phyloP scores from a whole-genome alignment of 2,797 vertebrate genomes.

The Vipera ursinii region DNA sequence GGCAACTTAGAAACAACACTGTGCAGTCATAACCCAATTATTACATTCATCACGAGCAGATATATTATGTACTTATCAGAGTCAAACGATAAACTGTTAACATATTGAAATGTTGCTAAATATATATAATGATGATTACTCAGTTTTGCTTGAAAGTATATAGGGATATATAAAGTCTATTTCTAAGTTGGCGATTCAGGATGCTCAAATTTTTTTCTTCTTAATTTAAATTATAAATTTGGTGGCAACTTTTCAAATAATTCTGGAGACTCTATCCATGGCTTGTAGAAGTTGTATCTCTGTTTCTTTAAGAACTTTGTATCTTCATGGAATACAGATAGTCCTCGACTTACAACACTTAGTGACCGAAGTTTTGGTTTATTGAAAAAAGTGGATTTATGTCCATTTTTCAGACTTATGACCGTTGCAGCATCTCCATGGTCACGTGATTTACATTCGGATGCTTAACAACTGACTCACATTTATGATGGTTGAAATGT shows the following conservation, averaged over 20 bases:
- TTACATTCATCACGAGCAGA: background rate
- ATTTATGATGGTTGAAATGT: too few species aligned
- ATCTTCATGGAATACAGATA: too few species aligned
- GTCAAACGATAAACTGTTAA: background rate
- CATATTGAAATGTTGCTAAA: background rate
- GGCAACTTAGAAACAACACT: background rate
- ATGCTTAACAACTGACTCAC: too few species aligned
- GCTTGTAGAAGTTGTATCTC: background rate
- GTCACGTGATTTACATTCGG: too few species aligned
- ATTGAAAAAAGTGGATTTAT: too few species aligned
- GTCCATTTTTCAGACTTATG: too few species aligned
- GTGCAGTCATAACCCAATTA: background rate
- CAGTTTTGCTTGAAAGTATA: background rate
- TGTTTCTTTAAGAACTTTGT: background rate
- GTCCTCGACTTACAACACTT: too few species aligned
- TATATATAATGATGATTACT: background rate
- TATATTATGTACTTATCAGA: background rate
- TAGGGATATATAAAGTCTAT: background rate
- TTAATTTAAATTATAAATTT: background rate
- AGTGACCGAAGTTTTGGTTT: too few species aligned
- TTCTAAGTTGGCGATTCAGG: background rate
- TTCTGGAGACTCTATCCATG: background rate
- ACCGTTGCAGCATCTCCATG: too few species aligned
- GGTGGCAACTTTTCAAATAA: background rate
- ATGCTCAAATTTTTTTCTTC: background rate